These are phyloP conservation scores for Ephydatia muelleri DNA, from an alignment of 37 sponge, comb jelly and placozoan species.

Conservation along the genomic window DNA sequence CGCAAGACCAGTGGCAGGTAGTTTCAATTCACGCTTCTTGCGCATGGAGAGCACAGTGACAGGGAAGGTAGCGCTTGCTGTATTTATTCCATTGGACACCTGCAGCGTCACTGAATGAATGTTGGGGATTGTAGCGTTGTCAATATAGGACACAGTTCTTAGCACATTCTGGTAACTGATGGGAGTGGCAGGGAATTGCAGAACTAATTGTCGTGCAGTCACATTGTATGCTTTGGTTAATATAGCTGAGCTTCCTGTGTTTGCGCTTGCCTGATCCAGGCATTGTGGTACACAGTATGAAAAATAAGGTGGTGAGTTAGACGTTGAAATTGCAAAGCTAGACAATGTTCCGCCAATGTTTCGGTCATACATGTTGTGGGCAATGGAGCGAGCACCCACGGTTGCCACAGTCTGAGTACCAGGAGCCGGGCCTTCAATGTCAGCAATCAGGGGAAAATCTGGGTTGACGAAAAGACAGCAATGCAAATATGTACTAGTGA, in stretches of 20 bases:
- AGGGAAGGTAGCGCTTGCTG: conserved; percentile 2
- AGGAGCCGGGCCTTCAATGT: conserved; percentile 50
- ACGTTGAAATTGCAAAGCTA: conserved; percentile 25
- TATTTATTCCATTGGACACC: conserved; percentile 49
- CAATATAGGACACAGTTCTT: conserved; percentile 39
- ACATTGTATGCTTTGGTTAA: conserved; percentile 39
- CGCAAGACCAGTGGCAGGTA: neutral
- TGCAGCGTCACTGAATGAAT: conserved; percentile 20
- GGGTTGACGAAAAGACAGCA: neutral
- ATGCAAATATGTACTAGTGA: too few relatives aligned
- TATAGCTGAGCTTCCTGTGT: conserved; percentile 29
- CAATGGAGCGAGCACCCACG: conserved; percentile 59
- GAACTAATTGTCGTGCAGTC: conserved; percentile 18
- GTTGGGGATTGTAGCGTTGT: conserved; percentile 50
- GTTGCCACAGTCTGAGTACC: conserved; percentile 27
- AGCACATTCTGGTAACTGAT: conserved; percentile 44
- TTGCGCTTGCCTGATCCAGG: conserved; percentile 38
- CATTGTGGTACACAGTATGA: conserved; percentile 55
- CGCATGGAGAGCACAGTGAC: conserved; percentile 15
- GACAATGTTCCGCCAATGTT: conserved; percentile 40
- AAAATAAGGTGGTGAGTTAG: conserved; percentile 32
- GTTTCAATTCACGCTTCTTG: neutral
- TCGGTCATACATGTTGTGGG: conserved; percentile 29
- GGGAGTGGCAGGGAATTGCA: conserved; percentile 39
- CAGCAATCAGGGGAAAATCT: conserved; percentile 51